Evolutionary conservation across 1,140 invertebrate genomes (phyloP), one percentile per base, ranked within the genome.

Genomic region (Temnothorax nylanderi): DNA sequence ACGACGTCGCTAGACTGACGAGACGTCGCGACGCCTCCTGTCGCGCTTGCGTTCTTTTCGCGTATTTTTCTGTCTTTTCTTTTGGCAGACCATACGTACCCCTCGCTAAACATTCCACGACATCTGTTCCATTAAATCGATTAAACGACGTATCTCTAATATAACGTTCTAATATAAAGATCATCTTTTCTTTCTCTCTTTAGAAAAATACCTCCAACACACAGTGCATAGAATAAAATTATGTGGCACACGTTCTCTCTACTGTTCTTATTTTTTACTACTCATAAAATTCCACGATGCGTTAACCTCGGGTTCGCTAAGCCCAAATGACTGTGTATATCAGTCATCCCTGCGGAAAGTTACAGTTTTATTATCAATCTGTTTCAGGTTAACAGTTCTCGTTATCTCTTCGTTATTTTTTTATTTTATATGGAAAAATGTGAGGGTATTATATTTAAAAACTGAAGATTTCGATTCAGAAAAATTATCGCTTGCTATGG

Each of bases 1-100:
- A 56, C 74, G 74, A 84, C 65, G 81, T 64, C 51, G 62, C 69
- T 74, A 82, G 72, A 90, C 54, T 85, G 91, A 85, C 88, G 75
- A 92, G 82, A 87, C 77, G 84, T 88, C 71, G 87, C 72, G 82
- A 90, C 88, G 80, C 65, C 54, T 58, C 18, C 21, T 10, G 13
- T 44, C 41, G 56, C 71, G 32, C 86, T 88, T 78, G 71, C 82
- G 62, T 85, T 82, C 77, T 90, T 67, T 69, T 56, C 58, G 8
- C 58, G 16, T 21, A 56, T 77, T 64, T 10, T 47, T 32, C 49
- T 54, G 62, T 44, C 67, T 87, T 85, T 26, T 64, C 32, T 47
- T 51, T 71, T 21, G 34, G n/a, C 11, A 56, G 5, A 32, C 34
- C 11, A 54, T 41, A 21, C 4, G 13, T 21, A 51, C 4, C 11